These are phyloP conservation scores for Arctocebus calabarensis DNA, from an alignment of 2,797 vertebrate species.

Conservation along the genomic window DNA sequence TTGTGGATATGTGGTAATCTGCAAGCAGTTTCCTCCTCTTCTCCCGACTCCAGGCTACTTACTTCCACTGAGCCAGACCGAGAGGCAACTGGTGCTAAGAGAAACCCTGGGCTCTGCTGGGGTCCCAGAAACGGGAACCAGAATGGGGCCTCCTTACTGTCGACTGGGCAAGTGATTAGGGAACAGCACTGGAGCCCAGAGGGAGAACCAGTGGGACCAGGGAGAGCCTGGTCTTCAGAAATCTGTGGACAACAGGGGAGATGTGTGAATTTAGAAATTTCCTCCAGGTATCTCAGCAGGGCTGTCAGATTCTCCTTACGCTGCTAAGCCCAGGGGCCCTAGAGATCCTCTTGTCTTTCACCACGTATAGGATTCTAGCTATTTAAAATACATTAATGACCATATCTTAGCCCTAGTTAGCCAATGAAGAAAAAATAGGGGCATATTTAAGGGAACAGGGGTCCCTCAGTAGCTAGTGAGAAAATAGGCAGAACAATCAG, in stretches of 20 bases:
- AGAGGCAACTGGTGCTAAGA: not conserved
- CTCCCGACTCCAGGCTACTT: not conserved
- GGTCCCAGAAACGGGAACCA: not conserved
- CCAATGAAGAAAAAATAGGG: not conserved
- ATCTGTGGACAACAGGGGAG: not conserved
- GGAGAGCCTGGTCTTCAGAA: not conserved
- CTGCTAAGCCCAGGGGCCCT: not conserved
- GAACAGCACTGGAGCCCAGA: not conserved
- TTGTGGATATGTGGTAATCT: not conserved
- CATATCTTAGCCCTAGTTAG: not conserved
- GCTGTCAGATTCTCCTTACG: not conserved
- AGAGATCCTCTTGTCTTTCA: not conserved
- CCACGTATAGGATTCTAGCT: not conserved
- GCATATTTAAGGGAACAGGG: not conserved
- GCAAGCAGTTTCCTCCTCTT: not conserved
- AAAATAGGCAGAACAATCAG: not conserved
- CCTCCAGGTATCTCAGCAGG: not conserved
- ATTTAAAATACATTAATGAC: not conserved
- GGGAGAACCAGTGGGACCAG: not conserved
- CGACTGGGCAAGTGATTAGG: not conserved
- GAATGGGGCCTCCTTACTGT: not conserved
- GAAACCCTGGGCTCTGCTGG: not conserved
- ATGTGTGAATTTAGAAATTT: not conserved
- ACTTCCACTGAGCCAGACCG: not conserved
- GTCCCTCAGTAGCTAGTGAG: not conserved